Conservation (phyloP, 2,888 invertebrate genomes). For the Pantelozetes paolii region DNA sequence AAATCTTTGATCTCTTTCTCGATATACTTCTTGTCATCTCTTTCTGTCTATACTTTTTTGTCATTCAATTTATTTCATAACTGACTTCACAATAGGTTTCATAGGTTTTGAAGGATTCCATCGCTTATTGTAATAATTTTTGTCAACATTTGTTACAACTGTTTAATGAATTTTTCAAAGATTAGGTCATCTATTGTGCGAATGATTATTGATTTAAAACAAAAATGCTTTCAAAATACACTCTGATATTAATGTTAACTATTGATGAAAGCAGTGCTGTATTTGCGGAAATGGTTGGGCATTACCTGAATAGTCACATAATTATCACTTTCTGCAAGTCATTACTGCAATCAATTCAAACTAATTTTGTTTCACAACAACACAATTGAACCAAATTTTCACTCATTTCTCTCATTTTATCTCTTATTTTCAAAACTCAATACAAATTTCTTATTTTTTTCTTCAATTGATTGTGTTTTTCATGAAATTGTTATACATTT, state of each 20-base stretch:
- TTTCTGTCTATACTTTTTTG: not conserved
- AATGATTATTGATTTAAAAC: too few species aligned
- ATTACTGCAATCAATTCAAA: slow-evolving; percentile 8
- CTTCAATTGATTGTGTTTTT: not conserved
- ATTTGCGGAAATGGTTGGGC: slow-evolving; percentile 31
- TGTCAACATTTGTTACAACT: too few species aligned
- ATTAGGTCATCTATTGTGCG: too few species aligned
- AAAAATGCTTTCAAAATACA: too few species aligned
- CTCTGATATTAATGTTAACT: too few species aligned
- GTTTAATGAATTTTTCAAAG: too few species aligned
- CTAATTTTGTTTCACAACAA: not conserved
- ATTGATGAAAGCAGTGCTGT: not conserved
- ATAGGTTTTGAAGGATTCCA: too few species aligned
- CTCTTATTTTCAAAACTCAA: too few species aligned
- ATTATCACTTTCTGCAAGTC: slow-evolving; percentile 26
- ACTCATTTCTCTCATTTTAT: not conserved
- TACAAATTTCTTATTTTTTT: not conserved
- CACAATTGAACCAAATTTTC: not conserved
- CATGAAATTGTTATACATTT: not conserved
- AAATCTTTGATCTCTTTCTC: too few species aligned
- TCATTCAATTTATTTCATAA: too few species aligned
- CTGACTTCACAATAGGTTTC: too few species aligned
- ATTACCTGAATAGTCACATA: slow-evolving; percentile 20
- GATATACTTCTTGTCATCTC: not conserved
- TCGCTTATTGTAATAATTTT: too few species aligned